Evolutionary conservation across 1,140 invertebrate species (phyloP).

Genomic region (Tenebrio molitor): DNA sequence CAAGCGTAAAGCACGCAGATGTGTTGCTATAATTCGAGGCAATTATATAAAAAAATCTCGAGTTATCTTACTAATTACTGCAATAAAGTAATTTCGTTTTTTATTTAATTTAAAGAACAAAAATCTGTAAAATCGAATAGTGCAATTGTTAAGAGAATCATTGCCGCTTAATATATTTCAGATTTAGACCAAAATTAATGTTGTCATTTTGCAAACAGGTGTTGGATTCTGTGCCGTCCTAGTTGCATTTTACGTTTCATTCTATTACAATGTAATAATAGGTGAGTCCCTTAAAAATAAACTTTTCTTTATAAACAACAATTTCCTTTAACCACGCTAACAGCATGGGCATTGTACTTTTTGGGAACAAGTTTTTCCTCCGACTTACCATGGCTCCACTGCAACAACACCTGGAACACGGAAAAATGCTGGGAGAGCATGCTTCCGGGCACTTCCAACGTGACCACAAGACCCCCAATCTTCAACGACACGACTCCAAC

Average conservation of each 20-base stretch:
- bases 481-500: constrained; percentile 57
- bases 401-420: constrained; percentile 89
- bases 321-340: constrained; percentile 3
- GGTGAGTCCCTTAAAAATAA: constrained; percentile 71
- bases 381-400: constrained; percentile 87
- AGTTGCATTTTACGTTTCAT: constrained; percentile 91
- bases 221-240: constrained; percentile 91
- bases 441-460: constrained; percentile 31
- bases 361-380: constrained; percentile 75
- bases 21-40: too few species aligned
- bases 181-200: too few species aligned
- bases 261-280: constrained; percentile 95
- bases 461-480: constrained; percentile 23
- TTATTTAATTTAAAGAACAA: too few species aligned
- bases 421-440: constrained; percentile 75
- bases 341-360: constrained; percentile 89
- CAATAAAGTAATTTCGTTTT: too few species aligned
- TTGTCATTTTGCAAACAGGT: constrained; percentile 69
- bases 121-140: too few species aligned
- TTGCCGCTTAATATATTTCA: too few species aligned
- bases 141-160: too few species aligned
- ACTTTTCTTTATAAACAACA: too few species aligned
- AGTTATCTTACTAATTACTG: too few species aligned
- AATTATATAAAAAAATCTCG: too few species aligned
- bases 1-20: too few species aligned